phyloP scores from a whole-genome alignment of 2,113 vertebrate species.

The Eleginops maclovinus region DNA sequence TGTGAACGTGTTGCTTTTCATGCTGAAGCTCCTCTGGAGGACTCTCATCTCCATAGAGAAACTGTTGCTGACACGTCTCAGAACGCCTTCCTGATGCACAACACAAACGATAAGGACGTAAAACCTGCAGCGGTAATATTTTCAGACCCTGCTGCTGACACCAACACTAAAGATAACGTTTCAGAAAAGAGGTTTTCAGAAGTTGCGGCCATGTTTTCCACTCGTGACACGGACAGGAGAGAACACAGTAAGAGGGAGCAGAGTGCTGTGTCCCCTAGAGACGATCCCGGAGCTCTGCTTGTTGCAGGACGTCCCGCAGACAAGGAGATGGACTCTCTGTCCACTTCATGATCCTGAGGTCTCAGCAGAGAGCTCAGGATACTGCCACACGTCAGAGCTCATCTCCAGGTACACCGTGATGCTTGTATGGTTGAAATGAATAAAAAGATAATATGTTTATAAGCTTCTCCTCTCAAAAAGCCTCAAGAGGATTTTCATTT shows the following conservation, averaged over 20 bases:
- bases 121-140: neutral
- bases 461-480: neutral
- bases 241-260: neutral
- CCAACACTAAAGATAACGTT: neutral
- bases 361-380: constrained; percentile 37
- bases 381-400: constrained; percentile 12
- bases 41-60: neutral
- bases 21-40: neutral
- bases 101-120: neutral
- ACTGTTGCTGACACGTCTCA: neutral
- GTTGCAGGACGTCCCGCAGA: constrained; percentile 7
- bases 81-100: neutral
- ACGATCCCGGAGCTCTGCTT: neutral
- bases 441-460: neutral
- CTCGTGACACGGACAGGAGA: neutral
- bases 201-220: neutral
- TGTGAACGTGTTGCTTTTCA: neutral
- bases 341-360: constrained; percentile 75
- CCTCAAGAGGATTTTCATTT: neutral
- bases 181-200: neutral
- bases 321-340: constrained; percentile 62
- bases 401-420: constrained; percentile 52
- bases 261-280: neutral
- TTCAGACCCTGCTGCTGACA: neutral
- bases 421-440: neutral